Evolutionary conservation across 2,113 vertebrate species (phyloP).

Genomic region (Crotalus helleri): DNA sequence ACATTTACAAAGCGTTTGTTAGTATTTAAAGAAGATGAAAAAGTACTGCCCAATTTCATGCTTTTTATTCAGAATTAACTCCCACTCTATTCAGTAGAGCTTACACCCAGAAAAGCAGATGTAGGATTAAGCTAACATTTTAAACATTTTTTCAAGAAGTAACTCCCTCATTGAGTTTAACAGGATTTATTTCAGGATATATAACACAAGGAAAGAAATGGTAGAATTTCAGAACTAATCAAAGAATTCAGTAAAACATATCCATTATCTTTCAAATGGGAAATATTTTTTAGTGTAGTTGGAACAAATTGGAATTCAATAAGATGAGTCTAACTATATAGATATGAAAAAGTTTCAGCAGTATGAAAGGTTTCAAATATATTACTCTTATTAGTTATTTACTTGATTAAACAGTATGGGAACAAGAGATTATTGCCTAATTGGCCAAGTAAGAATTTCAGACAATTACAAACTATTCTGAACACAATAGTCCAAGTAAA

Average conservation of each 20-base stretch:
- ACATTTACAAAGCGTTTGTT: not conserved
- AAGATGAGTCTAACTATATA: not conserved
- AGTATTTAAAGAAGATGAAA: not conserved
- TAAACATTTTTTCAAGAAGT: not conserved
- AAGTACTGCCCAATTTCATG: not conserved
- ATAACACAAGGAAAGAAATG: not conserved
- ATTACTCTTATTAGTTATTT: not conserved
- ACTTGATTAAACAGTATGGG: not conserved
- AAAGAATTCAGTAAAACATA: not conserved
- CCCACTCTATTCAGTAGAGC: not conserved
- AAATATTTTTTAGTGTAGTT: not conserved
- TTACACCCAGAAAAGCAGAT: not conserved
- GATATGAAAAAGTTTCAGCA: not conserved
- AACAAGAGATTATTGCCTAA: not conserved
- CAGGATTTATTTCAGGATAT: not conserved
- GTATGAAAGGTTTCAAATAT: not conserved
- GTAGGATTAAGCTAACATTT: not conserved
- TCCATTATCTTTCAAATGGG: not conserved
- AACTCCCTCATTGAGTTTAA: not conserved
- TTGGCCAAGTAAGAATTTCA: not conserved
- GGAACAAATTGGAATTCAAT: not conserved
- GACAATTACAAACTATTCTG: slow-evolving; percentile 2
- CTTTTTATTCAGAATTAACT: not conserved
- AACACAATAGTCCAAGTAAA: slow-evolving; percentile 7
- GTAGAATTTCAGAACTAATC: not conserved